Conservation (phyloP, 2,113 vertebrate genomes). For the Rhombomys opimus region DNA sequence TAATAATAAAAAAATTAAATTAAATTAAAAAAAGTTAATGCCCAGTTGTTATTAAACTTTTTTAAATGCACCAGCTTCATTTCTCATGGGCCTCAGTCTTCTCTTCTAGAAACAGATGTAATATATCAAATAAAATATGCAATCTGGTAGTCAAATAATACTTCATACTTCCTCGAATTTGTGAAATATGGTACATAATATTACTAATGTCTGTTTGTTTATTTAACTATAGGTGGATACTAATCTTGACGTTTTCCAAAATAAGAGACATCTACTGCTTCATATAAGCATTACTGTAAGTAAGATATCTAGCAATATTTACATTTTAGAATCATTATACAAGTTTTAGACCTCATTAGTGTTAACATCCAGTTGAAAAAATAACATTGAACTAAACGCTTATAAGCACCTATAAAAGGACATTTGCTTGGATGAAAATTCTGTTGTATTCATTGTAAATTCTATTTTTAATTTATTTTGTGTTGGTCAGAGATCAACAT, state of each 20-base stretch:
- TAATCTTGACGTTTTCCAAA: not conserved
- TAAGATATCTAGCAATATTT: not conserved
- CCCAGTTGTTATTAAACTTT: not conserved
- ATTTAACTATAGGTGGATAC: not conserved
- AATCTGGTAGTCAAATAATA: not conserved
- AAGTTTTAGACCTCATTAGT: not conserved
- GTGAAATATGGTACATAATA: not conserved
- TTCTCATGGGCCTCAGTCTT: slow-evolving; percentile 16
- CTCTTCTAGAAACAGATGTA: slow-evolving; percentile 1
- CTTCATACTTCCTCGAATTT: not conserved
- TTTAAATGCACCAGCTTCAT: not conserved
- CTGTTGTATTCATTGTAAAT: not conserved
- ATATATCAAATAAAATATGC: not conserved
- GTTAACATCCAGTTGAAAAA: slow-evolving; percentile 30
- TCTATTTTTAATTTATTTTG: not conserved
- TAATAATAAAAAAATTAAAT: too few species aligned
- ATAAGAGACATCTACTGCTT: not conserved
- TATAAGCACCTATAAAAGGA: slow-evolving; percentile 14
- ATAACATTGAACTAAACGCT: not conserved
- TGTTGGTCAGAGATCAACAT: not conserved
- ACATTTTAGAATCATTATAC: not conserved
- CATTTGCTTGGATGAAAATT: slow-evolving; percentile 41
- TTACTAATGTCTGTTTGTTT: not conserved
- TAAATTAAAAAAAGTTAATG: not conserved
- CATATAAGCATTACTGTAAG: not conserved